Percentiles rank a stretch among this genome's conserved stretches.
Evolutionary conservation across 2,888 invertebrate genomes (phyloP).

Genomic region (Xanthorhoe spadicearia): DNA sequence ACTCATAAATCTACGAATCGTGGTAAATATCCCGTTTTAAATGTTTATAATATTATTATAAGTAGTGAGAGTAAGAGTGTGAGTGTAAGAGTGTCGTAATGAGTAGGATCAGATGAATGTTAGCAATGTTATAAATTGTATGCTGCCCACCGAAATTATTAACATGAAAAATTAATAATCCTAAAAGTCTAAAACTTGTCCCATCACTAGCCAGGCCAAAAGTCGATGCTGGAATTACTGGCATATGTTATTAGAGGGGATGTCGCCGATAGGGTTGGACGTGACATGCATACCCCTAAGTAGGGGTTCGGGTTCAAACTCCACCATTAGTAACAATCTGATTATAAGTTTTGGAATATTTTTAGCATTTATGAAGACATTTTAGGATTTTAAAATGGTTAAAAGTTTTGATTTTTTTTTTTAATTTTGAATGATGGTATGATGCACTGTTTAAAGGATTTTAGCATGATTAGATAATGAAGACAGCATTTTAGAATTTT

Average conservation of each 20-base stretch:
- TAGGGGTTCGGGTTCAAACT: constrained; percentile 21
- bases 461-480: background rate
- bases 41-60: too few relatives aligned
- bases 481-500: too few relatives aligned
- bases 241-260: constrained; percentile 36
- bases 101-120: too few relatives aligned
- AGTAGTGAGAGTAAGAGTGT: too few relatives aligned
- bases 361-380: background rate
- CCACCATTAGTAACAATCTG: constrained; percentile 15
- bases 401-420: too few relatives aligned
- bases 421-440: too few relatives aligned
- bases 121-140: too few relatives aligned
- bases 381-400: too few relatives aligned
- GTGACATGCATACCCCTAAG: constrained; percentile 28
- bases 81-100: too few relatives aligned
- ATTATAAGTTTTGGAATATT: constrained; percentile 15
- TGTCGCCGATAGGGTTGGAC: constrained; percentile 33
- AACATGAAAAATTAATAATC: background rate
- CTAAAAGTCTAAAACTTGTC: constrained; percentile 8
- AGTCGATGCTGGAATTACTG: constrained; percentile 31
- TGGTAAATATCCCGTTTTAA: too few relatives aligned
- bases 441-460: background rate
- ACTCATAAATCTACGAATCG: too few relatives aligned
- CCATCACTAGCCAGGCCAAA: constrained; percentile 27
- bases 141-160: background rate